Evolutionary conservation across 2,797 vertebrate genomes (phyloP).

Genomic region (Amblyopsis hoosieri): DNA sequence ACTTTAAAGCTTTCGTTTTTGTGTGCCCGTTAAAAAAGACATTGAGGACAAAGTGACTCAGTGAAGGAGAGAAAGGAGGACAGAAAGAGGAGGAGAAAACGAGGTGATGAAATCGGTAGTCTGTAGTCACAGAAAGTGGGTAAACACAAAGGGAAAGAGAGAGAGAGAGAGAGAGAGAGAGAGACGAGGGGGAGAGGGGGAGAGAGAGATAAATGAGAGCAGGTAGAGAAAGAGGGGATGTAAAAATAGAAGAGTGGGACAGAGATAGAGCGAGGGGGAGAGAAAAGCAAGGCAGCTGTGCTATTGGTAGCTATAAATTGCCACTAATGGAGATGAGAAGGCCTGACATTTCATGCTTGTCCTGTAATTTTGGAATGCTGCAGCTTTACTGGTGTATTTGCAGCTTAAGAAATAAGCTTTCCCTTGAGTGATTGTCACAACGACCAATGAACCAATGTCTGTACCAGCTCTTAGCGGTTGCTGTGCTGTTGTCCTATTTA

Average conservation of each 20-base stretch:
- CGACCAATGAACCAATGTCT: conserved; percentile 72
- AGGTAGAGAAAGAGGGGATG: conserved; percentile 68
- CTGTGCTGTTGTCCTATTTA: conserved; percentile 74
- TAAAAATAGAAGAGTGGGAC: conserved; percentile 75
- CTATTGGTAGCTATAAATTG: conserved; percentile 80
- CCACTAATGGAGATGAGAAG: conserved; percentile 74
- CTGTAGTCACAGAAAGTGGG: conserved; percentile 71
- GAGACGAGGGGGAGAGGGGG: conserved; percentile 59
- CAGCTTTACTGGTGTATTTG: conserved; percentile 65
- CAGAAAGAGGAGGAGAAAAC: conserved; percentile 52
- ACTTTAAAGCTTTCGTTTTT: conserved; percentile 56
- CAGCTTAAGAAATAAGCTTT: conserved; percentile 70
- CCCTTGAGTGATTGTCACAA: conserved; percentile 68
- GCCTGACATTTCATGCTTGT: conserved; percentile 74
- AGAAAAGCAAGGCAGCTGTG: conserved; percentile 58
- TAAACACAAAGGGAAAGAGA: conserved; percentile 69
- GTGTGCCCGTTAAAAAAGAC: conserved; percentile 53
- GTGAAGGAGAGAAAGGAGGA: conserved; percentile 67
- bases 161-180: conserved; percentile 58
- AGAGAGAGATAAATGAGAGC: conserved; percentile 77
- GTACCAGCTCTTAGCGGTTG: conserved; percentile 70
- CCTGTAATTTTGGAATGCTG: conserved; percentile 72
- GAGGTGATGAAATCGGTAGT: conserved; percentile 69
- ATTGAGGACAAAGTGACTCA: conserved; percentile 56
- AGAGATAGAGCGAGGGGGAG: conserved; percentile 61